These are phyloP conservation scores for Eristalis tenax DNA, from an alignment of 2,888 invertebrate species.

Conservation along the genomic window DNA sequence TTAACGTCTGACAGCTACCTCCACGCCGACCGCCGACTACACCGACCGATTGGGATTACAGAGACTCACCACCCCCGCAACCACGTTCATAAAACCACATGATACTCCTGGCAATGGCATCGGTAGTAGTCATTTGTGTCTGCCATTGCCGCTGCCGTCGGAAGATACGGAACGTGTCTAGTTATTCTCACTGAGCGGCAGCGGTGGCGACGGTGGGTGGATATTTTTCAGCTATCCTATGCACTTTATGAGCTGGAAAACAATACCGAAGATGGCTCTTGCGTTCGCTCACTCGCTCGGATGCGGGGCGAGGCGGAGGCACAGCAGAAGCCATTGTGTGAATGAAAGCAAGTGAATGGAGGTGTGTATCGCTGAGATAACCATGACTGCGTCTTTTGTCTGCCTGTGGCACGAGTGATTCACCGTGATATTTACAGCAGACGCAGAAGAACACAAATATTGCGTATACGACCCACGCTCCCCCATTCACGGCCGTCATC, in stretches of 20 bases:
- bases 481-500: neutral
- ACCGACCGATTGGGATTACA: neutral
- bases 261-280: conserved; percentile 20
- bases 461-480: conserved; percentile 39
- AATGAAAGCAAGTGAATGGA: conserved; percentile 5
- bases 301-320: neutral
- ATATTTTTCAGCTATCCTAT: conserved; percentile 29
- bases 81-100: conserved; percentile 7
- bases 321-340: conserved; percentile 1
- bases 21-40: neutral
- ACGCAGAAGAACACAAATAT: conserved; percentile 7
- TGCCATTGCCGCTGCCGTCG: neutral
- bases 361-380: neutral
- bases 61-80: neutral
- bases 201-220: neutral
- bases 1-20: neutral
- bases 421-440: neutral
- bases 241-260: neutral
- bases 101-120: conserved; percentile 29
- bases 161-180: conserved; percentile 9
- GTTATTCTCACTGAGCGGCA: conserved; percentile 16
- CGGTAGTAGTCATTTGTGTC: conserved; percentile 46
- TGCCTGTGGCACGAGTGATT: neutral
- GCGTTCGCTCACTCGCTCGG: too few species aligned
- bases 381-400: neutral